phyloP scores from a whole-genome alignment of 2,888 invertebrate genomes.

The Tetranychus piercei region DNA sequence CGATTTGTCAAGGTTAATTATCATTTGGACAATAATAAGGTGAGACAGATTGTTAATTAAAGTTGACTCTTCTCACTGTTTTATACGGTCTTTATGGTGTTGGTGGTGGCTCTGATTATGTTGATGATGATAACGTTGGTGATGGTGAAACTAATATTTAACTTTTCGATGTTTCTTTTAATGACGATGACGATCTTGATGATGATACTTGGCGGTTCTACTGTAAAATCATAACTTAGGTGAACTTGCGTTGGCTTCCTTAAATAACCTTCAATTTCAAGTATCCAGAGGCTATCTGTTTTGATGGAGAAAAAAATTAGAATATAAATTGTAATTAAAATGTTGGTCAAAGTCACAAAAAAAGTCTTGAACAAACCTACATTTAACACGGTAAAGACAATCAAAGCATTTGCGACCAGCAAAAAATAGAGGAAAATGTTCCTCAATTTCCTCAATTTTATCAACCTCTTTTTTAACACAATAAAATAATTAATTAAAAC shows the following conservation, averaged over 20 bases:
- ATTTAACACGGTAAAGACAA: background rate
- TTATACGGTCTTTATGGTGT: no score
- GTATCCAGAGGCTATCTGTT: background rate
- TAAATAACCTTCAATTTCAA: background rate
- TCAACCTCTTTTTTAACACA: background rate
- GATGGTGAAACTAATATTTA: no score
- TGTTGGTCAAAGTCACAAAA: background rate
- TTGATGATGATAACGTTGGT: background rate
- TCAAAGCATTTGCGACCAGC: no score
- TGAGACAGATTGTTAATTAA: background rate
- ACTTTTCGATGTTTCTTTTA: background rate
- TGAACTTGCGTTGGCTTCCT: background rate
- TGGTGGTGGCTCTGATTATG: background rate
- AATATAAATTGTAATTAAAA: background rate
- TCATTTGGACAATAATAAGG: background rate
- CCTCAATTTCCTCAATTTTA: background rate
- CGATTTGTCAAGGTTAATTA: conserved; percentile 1
- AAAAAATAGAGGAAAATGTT: background rate
- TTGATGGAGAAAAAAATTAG: background rate
- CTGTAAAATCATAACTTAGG: background rate
- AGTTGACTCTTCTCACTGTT: background rate
- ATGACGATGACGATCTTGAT: background rate
- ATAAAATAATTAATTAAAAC: no score
- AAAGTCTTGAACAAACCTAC: background rate
- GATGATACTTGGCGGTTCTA: background rate